These are phyloP conservation scores for Panopea generosa DNA, from an alignment of 2,888 invertebrate species.

Conservation along the genomic window DNA sequence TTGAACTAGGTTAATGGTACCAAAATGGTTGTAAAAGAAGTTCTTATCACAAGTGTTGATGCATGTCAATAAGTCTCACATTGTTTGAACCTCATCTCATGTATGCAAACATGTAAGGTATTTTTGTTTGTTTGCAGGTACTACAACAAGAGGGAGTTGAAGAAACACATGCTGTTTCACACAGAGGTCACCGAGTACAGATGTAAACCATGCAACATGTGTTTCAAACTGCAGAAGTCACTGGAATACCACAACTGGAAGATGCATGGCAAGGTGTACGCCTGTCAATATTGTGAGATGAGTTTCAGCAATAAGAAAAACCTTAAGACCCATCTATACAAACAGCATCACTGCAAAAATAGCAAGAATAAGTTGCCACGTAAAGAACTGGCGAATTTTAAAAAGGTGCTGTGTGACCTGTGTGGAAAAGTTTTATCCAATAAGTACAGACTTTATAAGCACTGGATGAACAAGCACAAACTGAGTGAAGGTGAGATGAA, in stretches of 20 bases:
- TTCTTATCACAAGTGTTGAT: too few species aligned
- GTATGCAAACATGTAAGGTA: too few species aligned
- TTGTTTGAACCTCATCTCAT: too few species aligned
- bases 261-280: conserved; percentile 3
- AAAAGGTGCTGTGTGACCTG: conserved; percentile 15
- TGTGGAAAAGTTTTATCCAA: conserved; percentile 23
- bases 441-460: conserved; percentile 20
- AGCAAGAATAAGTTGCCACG: conserved; percentile 9
- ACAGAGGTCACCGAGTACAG: conserved; percentile 4
- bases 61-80: too few species aligned
- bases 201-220: conserved; percentile 26
- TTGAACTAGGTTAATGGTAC: too few species aligned
- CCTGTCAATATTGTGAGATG: conserved; percentile 13
- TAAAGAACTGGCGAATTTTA: conserved; percentile 18
- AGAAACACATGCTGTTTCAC: conserved; percentile 27
- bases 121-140: conserved; percentile 14
- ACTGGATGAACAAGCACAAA: conserved; percentile 16
- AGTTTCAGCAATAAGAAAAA: not conserved
- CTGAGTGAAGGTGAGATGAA: not conserved
- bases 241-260: conserved; percentile 12
- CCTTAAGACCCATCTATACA: conserved; percentile 15
- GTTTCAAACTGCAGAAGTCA: conserved; percentile 6
- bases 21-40: too few species aligned
- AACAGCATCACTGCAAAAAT: conserved; percentile 13
- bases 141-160: conserved; percentile 30